Conservation (phyloP, 2,797 vertebrate genomes). For the Pyrocephalus nanus region DNA sequence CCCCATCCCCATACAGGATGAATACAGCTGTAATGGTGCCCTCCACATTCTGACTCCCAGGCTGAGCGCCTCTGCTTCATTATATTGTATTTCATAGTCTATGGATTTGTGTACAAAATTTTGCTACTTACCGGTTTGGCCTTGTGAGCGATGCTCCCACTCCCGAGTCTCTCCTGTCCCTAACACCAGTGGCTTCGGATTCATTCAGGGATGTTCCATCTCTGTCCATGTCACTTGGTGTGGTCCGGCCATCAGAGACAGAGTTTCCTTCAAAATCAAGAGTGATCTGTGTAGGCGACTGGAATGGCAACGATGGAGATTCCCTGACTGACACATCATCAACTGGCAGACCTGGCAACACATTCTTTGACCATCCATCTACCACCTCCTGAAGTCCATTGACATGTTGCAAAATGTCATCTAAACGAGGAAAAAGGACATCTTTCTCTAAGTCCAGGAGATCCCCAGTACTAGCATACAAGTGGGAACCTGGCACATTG, state of each 20-base stretch:
- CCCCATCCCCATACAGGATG: neutral
- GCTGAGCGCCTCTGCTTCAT: neutral
- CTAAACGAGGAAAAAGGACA: constrained; percentile 90
- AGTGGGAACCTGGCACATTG: constrained; percentile 93
- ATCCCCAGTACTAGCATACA: constrained; percentile 96
- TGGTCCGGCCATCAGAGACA: constrained; percentile 85
- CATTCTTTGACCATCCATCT: constrained; percentile 90
- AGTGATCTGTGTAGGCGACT: constrained; percentile 84
- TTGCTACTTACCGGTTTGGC: constrained; percentile 86
- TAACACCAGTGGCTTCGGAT: constrained; percentile 81
- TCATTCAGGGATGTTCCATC: constrained; percentile 89
- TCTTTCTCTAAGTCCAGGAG: constrained; percentile 94
- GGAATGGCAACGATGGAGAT: constrained; percentile 55
- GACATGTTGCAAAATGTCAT: constrained; percentile 93
- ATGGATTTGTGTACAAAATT: neutral
- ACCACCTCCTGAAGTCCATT: constrained; percentile 92
- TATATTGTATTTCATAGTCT: neutral
- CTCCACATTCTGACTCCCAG: neutral
- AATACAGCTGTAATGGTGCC: neutral
- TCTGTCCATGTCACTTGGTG: constrained; percentile 85
- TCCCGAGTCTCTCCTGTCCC: constrained; percentile 95
- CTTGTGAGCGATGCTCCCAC: constrained; percentile 95
- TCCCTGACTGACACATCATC: constrained; percentile 62
- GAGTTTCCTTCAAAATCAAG: constrained; percentile 93
- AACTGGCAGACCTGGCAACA: constrained; percentile 77